Evolutionary conservation across 2,888 invertebrate species (phyloP), one percentile per base, ranked within the genome.

Genomic region (Acanthosoma haemorrhoidale): DNA sequence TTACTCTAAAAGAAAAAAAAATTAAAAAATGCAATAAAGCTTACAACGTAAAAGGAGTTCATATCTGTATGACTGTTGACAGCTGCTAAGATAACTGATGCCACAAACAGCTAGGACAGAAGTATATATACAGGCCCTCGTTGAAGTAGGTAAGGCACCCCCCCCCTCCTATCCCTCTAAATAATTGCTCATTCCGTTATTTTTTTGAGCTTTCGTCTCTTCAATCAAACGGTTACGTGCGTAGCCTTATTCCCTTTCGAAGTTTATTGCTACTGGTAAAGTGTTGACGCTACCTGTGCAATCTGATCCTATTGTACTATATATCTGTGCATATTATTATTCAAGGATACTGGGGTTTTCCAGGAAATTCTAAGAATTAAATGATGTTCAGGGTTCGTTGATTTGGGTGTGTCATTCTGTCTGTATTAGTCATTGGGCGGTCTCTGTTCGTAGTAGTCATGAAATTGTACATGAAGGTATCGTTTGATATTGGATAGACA

Each of bases 171-270:
- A 25, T n/a, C n/a, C n/a, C n/a, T n/a, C n/a, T n/a, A 64, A 64
- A 64, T 64, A 64, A 64, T 64, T 64, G 31, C 29, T 64, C 29
- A 64, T 64, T 31, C 64, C 51, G 51, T 51, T 51, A 51, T 25
- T 51, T 32, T 51, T 51, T 51, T 51, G 21, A 51, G n/a, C 51
- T 51, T 51, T 51, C 51, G 29, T 51, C 51, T 51, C 29, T 51
- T 51, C 51, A 51, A 51, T 51, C 51, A n/a, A 25, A 51, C 29
- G 51, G 51, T 51, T 51, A 51, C 51, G 51, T 51, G 51, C n/a
- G 25, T 51, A 25, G 25, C n/a, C 51, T 25, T 51, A n/a, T n/a
- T n/a, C n/a, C 29, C 51, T 51, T 51, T 2, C 21, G 11, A 21
- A 43, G 21, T 43, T 11, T 25, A 8, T 51, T 51, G 21, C 51